Conservation (phyloP, 2,113 vertebrate species). For the Myotis davidii region DNA sequence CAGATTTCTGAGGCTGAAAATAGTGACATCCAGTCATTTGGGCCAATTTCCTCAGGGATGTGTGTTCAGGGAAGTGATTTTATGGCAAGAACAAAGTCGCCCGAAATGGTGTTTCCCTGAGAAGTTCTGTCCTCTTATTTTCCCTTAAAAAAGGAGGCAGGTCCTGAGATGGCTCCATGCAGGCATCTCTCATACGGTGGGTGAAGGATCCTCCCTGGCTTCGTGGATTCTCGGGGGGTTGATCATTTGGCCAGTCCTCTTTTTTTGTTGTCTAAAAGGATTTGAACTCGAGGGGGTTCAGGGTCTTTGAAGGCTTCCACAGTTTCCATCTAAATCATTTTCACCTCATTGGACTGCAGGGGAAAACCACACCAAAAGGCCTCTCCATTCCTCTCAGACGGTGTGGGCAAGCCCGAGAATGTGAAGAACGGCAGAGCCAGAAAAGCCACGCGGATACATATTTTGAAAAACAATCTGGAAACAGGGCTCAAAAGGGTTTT, state of each 20-base stretch:
- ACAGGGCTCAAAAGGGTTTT: conserved; percentile 3
- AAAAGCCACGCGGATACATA: not conserved
- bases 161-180: not conserved
- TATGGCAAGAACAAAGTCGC: conserved; percentile 32
- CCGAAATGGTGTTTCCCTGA: conserved; percentile 51
- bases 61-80: conserved; percentile 56
- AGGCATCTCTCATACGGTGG: not conserved
- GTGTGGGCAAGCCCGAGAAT: not conserved
- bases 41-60: conserved; percentile 55
- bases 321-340: conserved; percentile 1
- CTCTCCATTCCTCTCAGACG: not conserved
- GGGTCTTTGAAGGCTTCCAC: not conserved
- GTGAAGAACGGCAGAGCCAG: not conserved
- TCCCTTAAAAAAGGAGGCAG: conserved; percentile 28
- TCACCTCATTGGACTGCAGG: not conserved
- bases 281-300: not conserved
- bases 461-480: conserved; percentile 40
- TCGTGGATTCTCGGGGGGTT: not conserved
- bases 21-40: conserved; percentile 59
- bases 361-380: not conserved
- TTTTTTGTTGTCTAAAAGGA: not conserved
- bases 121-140: conserved; percentile 5
- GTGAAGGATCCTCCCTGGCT: not conserved
- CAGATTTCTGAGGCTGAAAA: conserved; percentile 63
- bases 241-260: not conserved